Evolutionary conservation across 2,113 vertebrate genomes (phyloP), one percentile per base, ranked within the genome.

Genomic region (Phasianus colchicus): DNA sequence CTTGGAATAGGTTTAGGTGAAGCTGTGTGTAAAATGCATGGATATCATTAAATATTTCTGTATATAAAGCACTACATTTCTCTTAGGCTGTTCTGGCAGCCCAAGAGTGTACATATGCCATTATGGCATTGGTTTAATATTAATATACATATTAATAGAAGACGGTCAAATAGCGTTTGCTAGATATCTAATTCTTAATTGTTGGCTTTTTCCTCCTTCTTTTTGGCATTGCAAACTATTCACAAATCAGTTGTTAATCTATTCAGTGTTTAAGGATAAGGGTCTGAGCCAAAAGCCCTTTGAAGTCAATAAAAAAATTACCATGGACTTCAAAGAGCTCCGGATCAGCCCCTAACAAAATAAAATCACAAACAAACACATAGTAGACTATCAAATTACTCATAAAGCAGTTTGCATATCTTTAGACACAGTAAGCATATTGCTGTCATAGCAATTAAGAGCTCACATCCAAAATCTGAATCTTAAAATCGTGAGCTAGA

Each of bases 1-100:
- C 55, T 96, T 95, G 95, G 90, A 97, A 94, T 29, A 92, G 52
- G 45, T 36, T 83, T 94, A 90, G 93, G 81, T 96, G 91, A 97
- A 83, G 83, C 92, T 94, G 76, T 79, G 42, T 93, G 50, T 83
- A 95, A 97, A 97, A 96, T 93, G 78, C 71, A 90, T 80, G 74
- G 65, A 90, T 95, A 86, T 92, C 55, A 92, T 97, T 93, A 97
- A 96, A 95, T 90, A 95, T 96, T 96, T 97, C 70, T 48, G 20
- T 95, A 95, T 91, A 54, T 90, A 64, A 48, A 91, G 15, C 27
- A 61, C 70, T 90, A 34, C 21, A 58, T 87, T 95, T 83, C 16
- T 71, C 40, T 22, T 83, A 4, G 6, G 5, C 34, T 47, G 11
- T 88, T 84, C 70, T 92, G 91, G 45, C 82, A 94, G 60, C 32